Conservation (phyloP, 2,797 vertebrate genomes). For the Anguilla obscura region DNA sequence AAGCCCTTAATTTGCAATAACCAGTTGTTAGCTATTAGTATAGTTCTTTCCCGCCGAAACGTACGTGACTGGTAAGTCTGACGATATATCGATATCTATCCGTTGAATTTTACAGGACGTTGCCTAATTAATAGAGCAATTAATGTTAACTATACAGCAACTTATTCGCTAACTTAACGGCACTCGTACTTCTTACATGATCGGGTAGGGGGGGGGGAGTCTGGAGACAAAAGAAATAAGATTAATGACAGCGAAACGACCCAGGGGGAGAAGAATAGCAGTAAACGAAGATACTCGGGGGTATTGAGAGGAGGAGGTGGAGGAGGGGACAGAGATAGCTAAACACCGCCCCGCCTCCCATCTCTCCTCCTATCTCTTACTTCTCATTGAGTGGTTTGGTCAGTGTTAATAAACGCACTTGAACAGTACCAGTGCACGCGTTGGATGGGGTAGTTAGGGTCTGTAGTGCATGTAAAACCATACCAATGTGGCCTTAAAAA, state of each 20-base stretch:
- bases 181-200: not conserved
- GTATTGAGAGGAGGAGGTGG: constrained; percentile 8
- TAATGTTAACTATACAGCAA: not conserved
- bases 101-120: not conserved
- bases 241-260: not conserved
- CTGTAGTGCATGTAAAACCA: constrained; percentile 36
- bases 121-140: not conserved
- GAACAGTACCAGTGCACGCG: constrained; percentile 53
- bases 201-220: not conserved
- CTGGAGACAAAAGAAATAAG: not conserved
- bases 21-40: not conserved
- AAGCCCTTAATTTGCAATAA: not conserved
- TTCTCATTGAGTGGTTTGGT: constrained; percentile 25
- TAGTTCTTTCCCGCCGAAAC: not conserved
- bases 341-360: constrained; percentile 47
- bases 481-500: constrained; percentile 54
- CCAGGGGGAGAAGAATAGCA: not conserved
- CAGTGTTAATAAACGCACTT: constrained; percentile 43
- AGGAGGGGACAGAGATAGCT: constrained; percentile 19
- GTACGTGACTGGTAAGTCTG: not conserved
- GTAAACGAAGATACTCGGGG: constrained; percentile 18
- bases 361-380: constrained; percentile 29
- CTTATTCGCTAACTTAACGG: not conserved
- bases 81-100: not conserved
- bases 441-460: constrained; percentile 37